Conservation (phyloP, 2,888 invertebrate species). For the Acanthosepion esculentum region DNA sequence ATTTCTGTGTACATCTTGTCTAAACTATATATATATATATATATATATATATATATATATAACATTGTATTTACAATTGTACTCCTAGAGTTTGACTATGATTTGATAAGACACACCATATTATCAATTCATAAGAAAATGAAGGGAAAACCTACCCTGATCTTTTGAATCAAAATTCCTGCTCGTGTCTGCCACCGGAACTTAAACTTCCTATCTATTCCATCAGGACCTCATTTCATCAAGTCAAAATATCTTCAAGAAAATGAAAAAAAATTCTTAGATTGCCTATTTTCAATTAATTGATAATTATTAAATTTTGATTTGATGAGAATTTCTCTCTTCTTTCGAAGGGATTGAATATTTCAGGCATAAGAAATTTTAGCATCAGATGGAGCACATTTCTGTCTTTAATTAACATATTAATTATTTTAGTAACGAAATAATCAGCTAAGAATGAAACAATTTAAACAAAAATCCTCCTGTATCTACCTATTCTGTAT, state of each 20-base stretch:
- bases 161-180: neutral
- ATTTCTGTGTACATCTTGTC: too few relatives aligned
- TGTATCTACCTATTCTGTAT: neutral
- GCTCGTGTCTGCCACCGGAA: neutral
- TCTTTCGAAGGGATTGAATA: neutral
- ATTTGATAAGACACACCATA: conserved; percentile 2
- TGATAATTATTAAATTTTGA: neutral
- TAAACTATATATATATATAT: too few relatives aligned
- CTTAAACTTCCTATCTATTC: neutral
- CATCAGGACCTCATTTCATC: neutral
- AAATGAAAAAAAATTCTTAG: neutral
- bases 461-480: neutral
- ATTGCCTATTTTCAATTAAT: neutral
- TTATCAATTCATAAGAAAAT: neutral
- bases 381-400: neutral
- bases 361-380: neutral
- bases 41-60: neutral
- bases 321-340: neutral
- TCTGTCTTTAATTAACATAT: neutral
- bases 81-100: neutral
- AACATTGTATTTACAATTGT: neutral
- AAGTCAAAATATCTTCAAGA: neutral
- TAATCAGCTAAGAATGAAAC: conserved; percentile 22
- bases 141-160: neutral
- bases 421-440: conserved; percentile 10